Evolutionary conservation across 2,113 vertebrate species (phyloP).

Genomic region (Actinemys pallida): DNA sequence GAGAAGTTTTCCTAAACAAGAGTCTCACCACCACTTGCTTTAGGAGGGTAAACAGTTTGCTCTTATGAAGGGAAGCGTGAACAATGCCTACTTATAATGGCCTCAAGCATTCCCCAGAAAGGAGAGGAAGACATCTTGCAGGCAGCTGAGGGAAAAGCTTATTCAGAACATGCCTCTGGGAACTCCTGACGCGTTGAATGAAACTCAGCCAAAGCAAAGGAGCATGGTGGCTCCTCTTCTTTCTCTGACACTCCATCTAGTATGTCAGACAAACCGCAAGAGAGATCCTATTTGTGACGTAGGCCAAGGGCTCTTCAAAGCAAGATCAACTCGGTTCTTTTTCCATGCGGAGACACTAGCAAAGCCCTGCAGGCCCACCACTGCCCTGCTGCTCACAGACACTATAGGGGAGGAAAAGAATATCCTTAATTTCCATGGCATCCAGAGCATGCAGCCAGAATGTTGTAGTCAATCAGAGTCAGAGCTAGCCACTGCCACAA

Average conservation of each 20-base stretch:
- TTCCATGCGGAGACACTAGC: not conserved
- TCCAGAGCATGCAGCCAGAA: not conserved
- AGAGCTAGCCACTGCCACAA: not conserved
- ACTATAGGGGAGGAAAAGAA: not conserved
- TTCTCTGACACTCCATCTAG: not conserved
- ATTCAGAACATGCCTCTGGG: not conserved
- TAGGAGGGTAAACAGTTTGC: not conserved
- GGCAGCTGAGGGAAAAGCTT: accelerated
- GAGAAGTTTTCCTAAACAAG: not conserved
- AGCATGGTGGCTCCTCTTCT: not conserved
- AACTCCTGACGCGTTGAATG: not conserved
- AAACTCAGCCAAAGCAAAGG: not conserved
- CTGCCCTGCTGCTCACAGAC: not conserved
- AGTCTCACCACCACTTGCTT: accelerated
- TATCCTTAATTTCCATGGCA: not conserved
- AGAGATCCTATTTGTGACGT: accelerated
- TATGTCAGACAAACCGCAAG: accelerated
- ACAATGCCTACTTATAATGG: not conserved
- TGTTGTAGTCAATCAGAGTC: not conserved
- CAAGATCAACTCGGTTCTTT: not conserved
- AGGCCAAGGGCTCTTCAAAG: not conserved
- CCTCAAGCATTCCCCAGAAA: not conserved
- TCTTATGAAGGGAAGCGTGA: accelerated
- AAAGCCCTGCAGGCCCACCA: not conserved
- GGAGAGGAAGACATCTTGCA: not conserved